phyloP scores from a whole-genome alignment of 2,888 invertebrate genomes.

The Heliconius ethilla region DNA sequence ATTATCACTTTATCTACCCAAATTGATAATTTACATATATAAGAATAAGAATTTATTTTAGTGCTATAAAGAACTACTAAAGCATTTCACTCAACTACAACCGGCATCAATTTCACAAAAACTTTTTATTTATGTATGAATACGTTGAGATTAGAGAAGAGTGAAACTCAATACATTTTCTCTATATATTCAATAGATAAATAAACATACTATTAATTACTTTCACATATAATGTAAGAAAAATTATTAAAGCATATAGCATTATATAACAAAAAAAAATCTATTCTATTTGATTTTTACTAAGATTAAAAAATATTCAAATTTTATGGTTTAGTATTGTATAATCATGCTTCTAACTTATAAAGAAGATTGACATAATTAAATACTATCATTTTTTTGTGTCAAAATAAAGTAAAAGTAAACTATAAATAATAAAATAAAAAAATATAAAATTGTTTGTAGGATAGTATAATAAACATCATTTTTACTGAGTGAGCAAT shows the following conservation, averaged over 20 bases:
- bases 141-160: too few relatives aligned
- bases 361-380: not conserved
- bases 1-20: too few relatives aligned
- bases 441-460: too few relatives aligned
- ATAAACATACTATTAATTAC: not conserved
- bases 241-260: not conserved
- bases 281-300: not conserved
- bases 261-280: not conserved
- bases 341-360: constrained; percentile 7
- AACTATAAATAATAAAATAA: too few relatives aligned
- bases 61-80: too few relatives aligned
- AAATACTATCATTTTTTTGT: not conserved
- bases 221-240: not conserved
- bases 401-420: not conserved
- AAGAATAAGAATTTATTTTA: too few relatives aligned
- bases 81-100: too few relatives aligned
- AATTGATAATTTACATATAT: too few relatives aligned
- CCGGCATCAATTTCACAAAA: too few relatives aligned
- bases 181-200: not conserved
- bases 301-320: not conserved
- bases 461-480: not conserved
- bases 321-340: not conserved
- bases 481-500: not conserved
- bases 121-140: too few relatives aligned
- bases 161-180: not conserved